Evolutionary conservation across 1,140 invertebrate genomes (phyloP), one percentile per base, ranked within the genome.

Genomic region (Caenorhabditis remanei): DNA sequence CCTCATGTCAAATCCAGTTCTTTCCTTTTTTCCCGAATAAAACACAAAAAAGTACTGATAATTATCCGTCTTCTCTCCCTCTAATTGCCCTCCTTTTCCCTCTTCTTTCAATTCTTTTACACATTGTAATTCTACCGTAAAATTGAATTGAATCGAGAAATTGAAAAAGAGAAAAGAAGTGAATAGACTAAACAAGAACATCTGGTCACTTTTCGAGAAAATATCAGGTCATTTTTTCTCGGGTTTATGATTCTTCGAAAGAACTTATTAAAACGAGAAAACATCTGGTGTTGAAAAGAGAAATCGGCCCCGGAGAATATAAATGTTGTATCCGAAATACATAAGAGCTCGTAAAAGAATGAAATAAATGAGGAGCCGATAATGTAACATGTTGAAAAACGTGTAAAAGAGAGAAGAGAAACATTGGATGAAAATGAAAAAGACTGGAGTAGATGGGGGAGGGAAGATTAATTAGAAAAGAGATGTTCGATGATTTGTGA

Each of bases 41-140:
- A 79, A 79, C 71, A 79, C n/a, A 21, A 79, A 50, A 79, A 79
- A 50, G 16, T 21, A 50, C 71, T 79, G 71, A 79, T 79, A 79
- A 79, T 79, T 79, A 79, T 50, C 46, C 71, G 4, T 32, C 46
- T 19, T 50, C 46, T 53, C 14, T n/a, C 67, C 40, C 71, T 41
- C 71, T 79, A 71, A 71, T 71, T 71, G 65, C 65, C 41, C 43
- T 21, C 41, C 19, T 46, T 71, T 40, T 41, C n/a, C 41, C 19
- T n/a, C 43, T 46, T 13, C 9, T 43, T 16, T 50, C 3, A 5
- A 32, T 32, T 13, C 53, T 75, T 75, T 75, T 65, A 65, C 61
- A 65, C 56, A 61, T 67, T 32, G 24, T 21, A 32, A 67, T 67
- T 67, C 63, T 67, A 67, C 67, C 67, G 67, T 75, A 48, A 75